phyloP scores from a whole-genome alignment of 2,797 vertebrate species.

The Scleropages formosus region DNA sequence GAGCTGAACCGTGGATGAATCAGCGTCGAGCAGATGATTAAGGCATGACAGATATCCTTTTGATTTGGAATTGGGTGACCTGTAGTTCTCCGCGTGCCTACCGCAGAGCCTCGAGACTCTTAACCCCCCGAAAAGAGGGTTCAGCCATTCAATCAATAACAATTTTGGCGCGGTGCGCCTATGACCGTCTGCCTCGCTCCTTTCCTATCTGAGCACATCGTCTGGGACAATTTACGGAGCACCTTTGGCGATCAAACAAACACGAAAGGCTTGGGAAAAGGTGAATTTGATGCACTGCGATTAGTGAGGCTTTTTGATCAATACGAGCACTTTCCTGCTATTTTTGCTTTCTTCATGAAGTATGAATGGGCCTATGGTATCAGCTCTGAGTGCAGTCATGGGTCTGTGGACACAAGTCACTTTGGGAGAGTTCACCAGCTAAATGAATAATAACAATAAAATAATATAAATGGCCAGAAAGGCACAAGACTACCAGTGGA shows the following conservation, averaged over 20 bases:
- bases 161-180: conserved; percentile 60
- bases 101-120: conserved; percentile 46
- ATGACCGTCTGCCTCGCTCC: conserved; percentile 61
- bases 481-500: no score
- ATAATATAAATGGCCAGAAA: no score
- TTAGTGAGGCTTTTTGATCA: conserved; percentile 45
- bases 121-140: conserved; percentile 52
- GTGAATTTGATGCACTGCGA: conserved; percentile 45
- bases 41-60: conserved; percentile 42
- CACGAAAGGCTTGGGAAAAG: conserved; percentile 48
- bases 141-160: conserved; percentile 64
- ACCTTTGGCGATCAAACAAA: conserved; percentile 55
- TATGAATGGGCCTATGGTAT: neutral
- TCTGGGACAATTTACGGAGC: conserved; percentile 58
- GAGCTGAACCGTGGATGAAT: conserved; percentile 6
- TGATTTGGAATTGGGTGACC: conserved; percentile 45
- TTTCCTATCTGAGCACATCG: conserved; percentile 46
- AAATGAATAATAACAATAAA: no score
- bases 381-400: no score
- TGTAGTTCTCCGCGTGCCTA: conserved; percentile 45
- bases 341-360: conserved; percentile 13
- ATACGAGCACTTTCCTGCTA: conserved; percentile 28
- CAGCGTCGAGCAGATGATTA: conserved; percentile 26
- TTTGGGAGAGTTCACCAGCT: no score
- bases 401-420: no score